Percentiles rank a stretch among this genome's conserved stretches.
Evolutionary conservation across 2,888 invertebrate species (phyloP).

Genomic region (Hypercompe scribonia): DNA sequence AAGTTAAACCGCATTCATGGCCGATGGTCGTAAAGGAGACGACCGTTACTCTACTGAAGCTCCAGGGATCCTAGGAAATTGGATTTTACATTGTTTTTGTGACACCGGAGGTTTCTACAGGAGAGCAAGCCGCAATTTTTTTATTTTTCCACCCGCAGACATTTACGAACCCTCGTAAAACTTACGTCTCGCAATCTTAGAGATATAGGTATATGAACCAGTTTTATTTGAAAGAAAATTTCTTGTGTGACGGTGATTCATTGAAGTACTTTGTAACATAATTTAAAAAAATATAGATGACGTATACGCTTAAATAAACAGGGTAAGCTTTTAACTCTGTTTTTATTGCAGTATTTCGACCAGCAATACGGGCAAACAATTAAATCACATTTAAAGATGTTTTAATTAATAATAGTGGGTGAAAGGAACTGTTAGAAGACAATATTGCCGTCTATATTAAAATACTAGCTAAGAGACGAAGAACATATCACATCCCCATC

Average conservation of each 20-base stretch:
- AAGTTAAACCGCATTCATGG: constrained; percentile 53
- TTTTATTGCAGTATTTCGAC: background rate
- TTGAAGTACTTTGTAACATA: constrained; percentile 23
- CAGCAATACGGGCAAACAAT: background rate
- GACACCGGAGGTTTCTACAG: constrained; percentile 55
- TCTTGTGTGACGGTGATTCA: constrained; percentile 24
- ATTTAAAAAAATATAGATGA: background rate
- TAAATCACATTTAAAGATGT: too few species aligned
- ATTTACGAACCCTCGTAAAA: constrained; percentile 68
- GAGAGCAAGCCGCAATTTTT: constrained; percentile 60
- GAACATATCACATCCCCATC: too few species aligned
- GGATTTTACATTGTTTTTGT: constrained; percentile 69
- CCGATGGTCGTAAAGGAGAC: constrained; percentile 60
- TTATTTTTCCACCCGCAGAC: constrained; percentile 64
- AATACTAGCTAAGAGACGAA: too few species aligned
- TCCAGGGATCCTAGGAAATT: constrained; percentile 63
- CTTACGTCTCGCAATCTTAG: constrained; percentile 57
- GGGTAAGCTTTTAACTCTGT: too few species aligned
- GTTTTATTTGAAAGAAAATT: constrained; percentile 48
- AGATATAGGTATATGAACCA: constrained; percentile 45
- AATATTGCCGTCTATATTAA: too few species aligned
- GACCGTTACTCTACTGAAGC: constrained; percentile 51
- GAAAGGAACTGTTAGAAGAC: too few species aligned
- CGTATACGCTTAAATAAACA: too few species aligned
- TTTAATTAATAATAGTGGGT: too few species aligned